phyloP scores from a whole-genome alignment of 2,888 invertebrate genomes.

The Ceriagrion tenellum region DNA sequence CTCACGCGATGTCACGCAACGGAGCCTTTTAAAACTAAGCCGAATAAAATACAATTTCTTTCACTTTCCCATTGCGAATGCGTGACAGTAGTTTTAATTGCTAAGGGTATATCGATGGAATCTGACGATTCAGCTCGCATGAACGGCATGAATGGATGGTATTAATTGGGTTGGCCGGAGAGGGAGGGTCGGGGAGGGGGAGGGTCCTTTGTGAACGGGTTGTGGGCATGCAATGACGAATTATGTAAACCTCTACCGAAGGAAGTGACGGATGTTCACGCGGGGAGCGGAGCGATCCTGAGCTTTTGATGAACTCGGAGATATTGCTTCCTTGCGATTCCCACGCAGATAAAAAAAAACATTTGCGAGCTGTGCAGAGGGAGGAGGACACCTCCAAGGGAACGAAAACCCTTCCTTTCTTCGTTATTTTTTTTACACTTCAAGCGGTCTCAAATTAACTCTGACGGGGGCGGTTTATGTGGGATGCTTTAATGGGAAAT shows the following conservation, averaged over 20 bases:
- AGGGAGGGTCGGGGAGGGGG: not conserved
- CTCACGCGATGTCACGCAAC: too few species aligned
- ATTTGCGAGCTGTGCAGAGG: not conserved
- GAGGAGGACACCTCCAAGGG: not conserved
- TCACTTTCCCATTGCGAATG: not conserved
- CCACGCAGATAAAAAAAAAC: not conserved
- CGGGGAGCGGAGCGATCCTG: not conserved
- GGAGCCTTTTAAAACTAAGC: too few species aligned
- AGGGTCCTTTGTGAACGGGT: not conserved
- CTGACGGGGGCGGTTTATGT: not conserved
- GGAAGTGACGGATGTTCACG: not conserved
- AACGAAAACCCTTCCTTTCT: not conserved
- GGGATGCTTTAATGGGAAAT: not conserved
- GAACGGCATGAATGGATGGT: not conserved
- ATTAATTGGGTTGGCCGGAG: not conserved
- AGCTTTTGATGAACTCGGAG: constrained; percentile 19
- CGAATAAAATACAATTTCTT: not conserved
- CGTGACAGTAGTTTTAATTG: constrained; percentile 5
- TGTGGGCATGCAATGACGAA: not conserved
- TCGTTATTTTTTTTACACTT: too few species aligned
- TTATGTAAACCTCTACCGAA: not conserved
- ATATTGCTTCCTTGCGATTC: not conserved
- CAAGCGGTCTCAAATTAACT: not conserved
- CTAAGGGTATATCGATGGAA: not conserved
- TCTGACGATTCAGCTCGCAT: not conserved